phyloP scores from a whole-genome alignment of 2,113 vertebrate genomes.

The Cyrtonyx montezumae region DNA sequence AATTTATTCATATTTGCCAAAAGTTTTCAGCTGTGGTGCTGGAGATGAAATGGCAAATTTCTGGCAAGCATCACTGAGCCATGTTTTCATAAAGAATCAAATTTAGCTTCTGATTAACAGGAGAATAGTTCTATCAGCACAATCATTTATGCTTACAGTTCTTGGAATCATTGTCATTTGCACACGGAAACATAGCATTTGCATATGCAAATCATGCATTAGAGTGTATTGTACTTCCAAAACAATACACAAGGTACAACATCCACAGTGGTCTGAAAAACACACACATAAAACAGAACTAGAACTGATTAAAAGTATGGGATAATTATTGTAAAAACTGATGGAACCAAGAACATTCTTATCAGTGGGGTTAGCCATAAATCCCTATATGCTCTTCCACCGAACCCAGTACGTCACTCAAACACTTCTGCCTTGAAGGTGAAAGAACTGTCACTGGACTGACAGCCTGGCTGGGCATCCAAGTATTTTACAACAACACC shows the following conservation, averaged over 20 bases:
- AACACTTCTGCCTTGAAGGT: background rate
- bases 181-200: background rate
- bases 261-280: background rate
- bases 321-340: background rate
- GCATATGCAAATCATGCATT: slow-evolving; percentile 2
- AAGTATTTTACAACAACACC: slow-evolving; percentile 6
- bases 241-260: background rate
- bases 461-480: slow-evolving; percentile 21
- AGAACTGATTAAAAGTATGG: background rate
- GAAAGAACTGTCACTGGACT: background rate
- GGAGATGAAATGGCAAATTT: slow-evolving; percentile 33
- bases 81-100: slow-evolving; percentile 27
- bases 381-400: background rate
- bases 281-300: background rate
- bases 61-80: background rate
- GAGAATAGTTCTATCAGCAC: background rate
- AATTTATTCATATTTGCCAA: slow-evolving; percentile 25
- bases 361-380: background rate
- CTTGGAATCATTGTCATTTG: slow-evolving; percentile 35
- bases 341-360: background rate
- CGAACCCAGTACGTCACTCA: background rate
- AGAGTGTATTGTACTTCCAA: background rate
- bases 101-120: slow-evolving; percentile 3
- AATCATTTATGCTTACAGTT: background rate
- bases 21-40: background rate